phyloP scores from a whole-genome alignment of 2,888 invertebrate species.

The Sthenelais limicola region DNA sequence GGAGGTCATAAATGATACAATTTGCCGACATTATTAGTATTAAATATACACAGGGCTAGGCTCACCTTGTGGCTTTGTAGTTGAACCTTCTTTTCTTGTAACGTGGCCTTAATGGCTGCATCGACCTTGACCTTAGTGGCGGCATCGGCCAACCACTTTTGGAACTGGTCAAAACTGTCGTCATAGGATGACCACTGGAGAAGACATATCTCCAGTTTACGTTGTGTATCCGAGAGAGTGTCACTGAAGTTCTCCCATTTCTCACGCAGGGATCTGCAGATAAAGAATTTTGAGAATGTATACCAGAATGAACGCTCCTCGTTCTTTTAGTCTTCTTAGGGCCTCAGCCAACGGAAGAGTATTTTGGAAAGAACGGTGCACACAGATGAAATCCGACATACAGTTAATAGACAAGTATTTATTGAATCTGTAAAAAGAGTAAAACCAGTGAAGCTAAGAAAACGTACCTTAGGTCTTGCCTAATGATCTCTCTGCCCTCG shows the following conservation, averaged over 20 bases:
- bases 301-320: too few species aligned
- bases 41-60: too few species aligned
- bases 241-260: slow-evolving; percentile 91
- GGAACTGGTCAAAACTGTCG: slow-evolving; percentile 85
- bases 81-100: slow-evolving; percentile 93
- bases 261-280: slow-evolving; percentile 78
- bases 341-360: too few species aligned
- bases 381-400: too few species aligned
- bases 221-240: slow-evolving; percentile 86
- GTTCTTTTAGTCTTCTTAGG: too few species aligned
- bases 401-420: too few species aligned
- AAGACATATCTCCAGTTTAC: slow-evolving; percentile 84
- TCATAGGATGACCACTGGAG: slow-evolving; percentile 95
- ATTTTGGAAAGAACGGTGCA: too few species aligned
- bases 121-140: slow-evolving; percentile 84
- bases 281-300: too few species aligned
- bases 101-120: slow-evolving; percentile 86
- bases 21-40: not conserved
- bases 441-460: too few species aligned
- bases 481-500: slow-evolving; percentile 88
- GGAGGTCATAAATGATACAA: not conserved
- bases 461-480: slow-evolving; percentile 75
- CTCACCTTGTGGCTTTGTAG: slow-evolving; percentile 57
- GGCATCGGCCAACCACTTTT: slow-evolving; percentile 83
- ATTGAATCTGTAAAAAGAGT: too few species aligned